Evolutionary conservation across 2,888 invertebrate species (phyloP), one percentile per base, ranked within the genome.

Genomic region (Ophion costatus): DNA sequence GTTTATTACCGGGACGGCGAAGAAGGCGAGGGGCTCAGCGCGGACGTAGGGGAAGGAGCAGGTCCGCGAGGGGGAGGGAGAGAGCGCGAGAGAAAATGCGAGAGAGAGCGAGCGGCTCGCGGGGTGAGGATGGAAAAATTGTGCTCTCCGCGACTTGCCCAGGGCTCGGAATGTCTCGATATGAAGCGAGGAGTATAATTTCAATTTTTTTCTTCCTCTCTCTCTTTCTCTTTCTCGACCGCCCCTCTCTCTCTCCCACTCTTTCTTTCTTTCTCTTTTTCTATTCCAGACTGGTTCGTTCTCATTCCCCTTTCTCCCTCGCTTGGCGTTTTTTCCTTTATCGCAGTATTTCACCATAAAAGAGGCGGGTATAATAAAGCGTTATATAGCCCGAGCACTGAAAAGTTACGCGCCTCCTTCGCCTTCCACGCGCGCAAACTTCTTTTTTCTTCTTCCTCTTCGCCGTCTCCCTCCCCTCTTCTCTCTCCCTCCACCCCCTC

Each of bases 321-420:
- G 57, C 80, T 24, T 74, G 64, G 78, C 75, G 79, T 85, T 78
- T 84, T 78, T 83, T 84, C 78, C 84, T 88, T 88, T 89, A 92
- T 91, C 89, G 87, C 89, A 87, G 90, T 92, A 91, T 92, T 92
- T 91, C 91, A 89, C 91, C 91, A 92, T 92, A 92, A 92, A 93
- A 92, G 92, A 91, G 90, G 88, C 90, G 90, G 91, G 90, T 88
- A 91, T 92, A 93, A 92, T 93, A 93, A 92, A 93, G 91, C 91
- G 92, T 92, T 92, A 93, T 93, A 93, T 92, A 92, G 92, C 92
- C 84, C 59, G 84, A 74, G 84, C 89, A 90, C 91, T 92, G 91
- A 93, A 92, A 93, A 93, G 92, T 92, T 93, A 93, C 92, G 92
- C 91, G 91, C 88, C 90, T 89, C 78, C 83, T 85, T 86, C 84